These are phyloP conservation scores for Chironomus riparius DNA, from an alignment of 2,888 invertebrate genomes.

Conservation along the genomic window DNA sequence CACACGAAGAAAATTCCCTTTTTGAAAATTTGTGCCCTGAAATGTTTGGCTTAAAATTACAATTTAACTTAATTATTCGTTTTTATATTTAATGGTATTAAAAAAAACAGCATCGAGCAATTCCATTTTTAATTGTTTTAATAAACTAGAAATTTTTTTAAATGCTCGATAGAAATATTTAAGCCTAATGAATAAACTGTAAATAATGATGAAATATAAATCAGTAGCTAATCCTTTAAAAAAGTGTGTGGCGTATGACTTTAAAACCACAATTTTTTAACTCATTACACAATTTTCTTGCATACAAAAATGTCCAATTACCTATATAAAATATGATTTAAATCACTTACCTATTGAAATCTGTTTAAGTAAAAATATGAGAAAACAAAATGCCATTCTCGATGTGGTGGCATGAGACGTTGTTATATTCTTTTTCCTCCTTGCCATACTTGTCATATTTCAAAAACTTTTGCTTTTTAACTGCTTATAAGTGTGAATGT, in stretches of 20 bases:
- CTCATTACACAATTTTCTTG: conserved; percentile 31
- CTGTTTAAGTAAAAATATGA: conserved; percentile 13
- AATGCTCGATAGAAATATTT: too few relatives aligned
- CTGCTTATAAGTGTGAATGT: not conserved
- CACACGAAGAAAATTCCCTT: conserved; percentile 51
- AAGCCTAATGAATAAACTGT: too few relatives aligned
- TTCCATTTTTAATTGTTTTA: too few relatives aligned
- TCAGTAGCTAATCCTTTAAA: too few relatives aligned
- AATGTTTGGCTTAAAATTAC: conserved; percentile 51
- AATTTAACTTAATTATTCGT: conserved; percentile 48
- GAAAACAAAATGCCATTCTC: not conserved
- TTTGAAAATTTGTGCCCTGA: conserved; percentile 53
- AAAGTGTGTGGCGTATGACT: too few relatives aligned
- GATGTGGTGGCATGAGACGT: not conserved
- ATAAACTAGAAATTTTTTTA: too few relatives aligned
- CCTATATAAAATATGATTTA: not conserved
- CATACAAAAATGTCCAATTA: not conserved
- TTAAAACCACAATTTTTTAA: too few relatives aligned
- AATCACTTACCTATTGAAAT: conserved; percentile 12
- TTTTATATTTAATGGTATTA: conserved; percentile 4
- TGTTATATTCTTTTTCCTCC: not conserved
- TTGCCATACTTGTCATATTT: conserved; percentile 5
- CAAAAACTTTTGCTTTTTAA: not conserved
- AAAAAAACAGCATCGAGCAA: too few relatives aligned
- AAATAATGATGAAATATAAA: too few relatives aligned